Conservation (phyloP, 1,140 invertebrate genomes). For the Gonatopus flavifemur region DNA sequence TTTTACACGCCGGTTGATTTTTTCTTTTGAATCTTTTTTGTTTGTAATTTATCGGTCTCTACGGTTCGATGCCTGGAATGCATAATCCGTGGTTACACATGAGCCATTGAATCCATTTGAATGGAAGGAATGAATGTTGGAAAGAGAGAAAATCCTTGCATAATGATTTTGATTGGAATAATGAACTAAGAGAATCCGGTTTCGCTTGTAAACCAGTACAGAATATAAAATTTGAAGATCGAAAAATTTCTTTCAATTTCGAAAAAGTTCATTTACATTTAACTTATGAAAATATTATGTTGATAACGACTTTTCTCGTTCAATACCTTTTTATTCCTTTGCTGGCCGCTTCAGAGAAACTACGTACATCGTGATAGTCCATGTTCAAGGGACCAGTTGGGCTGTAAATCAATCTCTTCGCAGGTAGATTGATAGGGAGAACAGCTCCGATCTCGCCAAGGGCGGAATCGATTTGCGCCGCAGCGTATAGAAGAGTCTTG, state of each 20-base stretch:
- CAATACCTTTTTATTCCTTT: slow-evolving; percentile 67
- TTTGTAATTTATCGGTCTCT: too few species aligned
- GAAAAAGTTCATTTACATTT: slow-evolving; percentile 1
- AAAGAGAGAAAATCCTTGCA: slow-evolving; percentile 7
- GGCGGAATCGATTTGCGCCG: slow-evolving; percentile 44
- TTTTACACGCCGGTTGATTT: too few species aligned
- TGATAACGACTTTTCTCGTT: too few species aligned
- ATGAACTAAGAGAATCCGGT: too few species aligned
- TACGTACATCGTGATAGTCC: slow-evolving; percentile 80
- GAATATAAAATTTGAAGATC: too few species aligned
- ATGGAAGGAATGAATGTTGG: background rate
- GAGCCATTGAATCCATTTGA: too few species aligned
- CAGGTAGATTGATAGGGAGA: slow-evolving; percentile 66
- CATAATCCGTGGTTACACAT: too few species aligned
- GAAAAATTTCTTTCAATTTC: background rate
- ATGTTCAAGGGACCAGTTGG: slow-evolving; percentile 76
- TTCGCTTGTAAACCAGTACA: too few species aligned
- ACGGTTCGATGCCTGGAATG: too few species aligned
- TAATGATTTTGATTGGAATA: slow-evolving; percentile 5
- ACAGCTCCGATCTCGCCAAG: slow-evolving; percentile 55
- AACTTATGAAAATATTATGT: too few species aligned
- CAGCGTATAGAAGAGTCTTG: slow-evolving; percentile 46
- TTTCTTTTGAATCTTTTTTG: too few species aligned
- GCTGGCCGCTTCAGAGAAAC: slow-evolving; percentile 65
- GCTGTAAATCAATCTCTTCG: slow-evolving; percentile 69